phyloP scores from a whole-genome alignment of 2,797 vertebrate species.

The Botia kubotai region DNA sequence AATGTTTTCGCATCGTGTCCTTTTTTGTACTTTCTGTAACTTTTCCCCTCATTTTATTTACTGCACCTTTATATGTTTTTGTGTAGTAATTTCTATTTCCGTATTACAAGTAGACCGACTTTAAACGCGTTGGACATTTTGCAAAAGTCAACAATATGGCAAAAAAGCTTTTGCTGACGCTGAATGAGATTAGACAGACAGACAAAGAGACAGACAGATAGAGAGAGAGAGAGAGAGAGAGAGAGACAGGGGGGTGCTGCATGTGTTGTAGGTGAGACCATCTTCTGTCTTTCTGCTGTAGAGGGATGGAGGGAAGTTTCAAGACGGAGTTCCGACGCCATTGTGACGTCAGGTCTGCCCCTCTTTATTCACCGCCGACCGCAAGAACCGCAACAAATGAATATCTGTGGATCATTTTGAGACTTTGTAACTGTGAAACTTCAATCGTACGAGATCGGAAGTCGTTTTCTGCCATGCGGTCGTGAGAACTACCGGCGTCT shows the following conservation, averaged over 20 bases:
- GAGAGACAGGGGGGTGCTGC: not conserved
- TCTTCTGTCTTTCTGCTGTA: constrained; percentile 10
- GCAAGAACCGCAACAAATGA: constrained; percentile 46
- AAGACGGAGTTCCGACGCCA: constrained; percentile 55
- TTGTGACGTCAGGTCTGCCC: constrained; percentile 54
- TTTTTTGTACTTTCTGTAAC: too few species aligned
- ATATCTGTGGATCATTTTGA: not conserved
- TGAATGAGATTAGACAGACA: too few species aligned
- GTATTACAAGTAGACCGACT: too few species aligned
- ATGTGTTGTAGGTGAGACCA: constrained; percentile 25
- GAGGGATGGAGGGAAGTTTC: constrained; percentile 55
- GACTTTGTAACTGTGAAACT: constrained; percentile 22
- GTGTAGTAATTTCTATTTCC: too few species aligned
- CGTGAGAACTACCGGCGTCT: not conserved
- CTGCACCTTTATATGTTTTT: too few species aligned
- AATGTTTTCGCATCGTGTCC: too few species aligned
- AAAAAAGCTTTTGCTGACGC: too few species aligned
- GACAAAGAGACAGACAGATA: too few species aligned
- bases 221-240: not conserved
- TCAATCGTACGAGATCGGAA: not conserved
- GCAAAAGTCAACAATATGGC: too few species aligned
- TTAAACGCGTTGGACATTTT: too few species aligned
- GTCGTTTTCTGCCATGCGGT: not conserved
- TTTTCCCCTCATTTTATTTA: too few species aligned
- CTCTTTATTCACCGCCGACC: constrained; percentile 51